Evolutionary conservation across 2,113 vertebrate species (phyloP), one percentile per base, ranked within the genome.

Genomic region (Prionailurus viverrinus): DNA sequence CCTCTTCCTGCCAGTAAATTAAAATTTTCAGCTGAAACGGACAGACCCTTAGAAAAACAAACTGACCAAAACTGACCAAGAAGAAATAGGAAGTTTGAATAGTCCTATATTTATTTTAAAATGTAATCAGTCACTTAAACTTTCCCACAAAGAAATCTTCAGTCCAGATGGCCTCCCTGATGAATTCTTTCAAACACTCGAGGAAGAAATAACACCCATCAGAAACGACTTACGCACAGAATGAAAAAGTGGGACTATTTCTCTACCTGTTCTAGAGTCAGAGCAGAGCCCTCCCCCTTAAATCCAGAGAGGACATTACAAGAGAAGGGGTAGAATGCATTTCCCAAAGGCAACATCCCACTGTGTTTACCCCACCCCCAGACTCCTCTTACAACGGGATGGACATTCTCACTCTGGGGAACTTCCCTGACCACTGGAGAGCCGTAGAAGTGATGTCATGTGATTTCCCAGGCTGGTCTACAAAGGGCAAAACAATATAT

Each of bases 381-480:
- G 15, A 33, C 5, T 39, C 15, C 8, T 53, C 14, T 51, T 9
- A 16, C 33, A 15, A 29, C 1, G 6, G n/a, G 39, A 4, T 3
- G 6, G 71, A 12, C 51, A 2, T 4, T 71, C 21, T 71, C 21
- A 23, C 58, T 25, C 58, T 61, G 21, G 11, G 66, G n/a, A 4
- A 55, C 36, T n/a, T 36, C 27, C 16, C 4, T 51, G 18, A 68
- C 19, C n/a, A 3, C 48, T 3, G 4, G 18, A 39, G 29, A 36
- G 45, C 45, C 13, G 19, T 25, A 29, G 58, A 55, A 16, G n/a
- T 29, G 23, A 13, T 0, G 10, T 25, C 0, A 19, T 2, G 16
- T 2, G 15, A 13, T 18, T n/a, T 36, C n/a, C 3, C 12, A 36
- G n/a, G 39, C 51, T 71, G 53, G 36, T 33, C 29, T 36, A 15